Evolutionary conservation across 2,888 invertebrate species (phyloP), one percentile per base, ranked within the genome.

Genomic region (Lepidochrysops patricia): DNA sequence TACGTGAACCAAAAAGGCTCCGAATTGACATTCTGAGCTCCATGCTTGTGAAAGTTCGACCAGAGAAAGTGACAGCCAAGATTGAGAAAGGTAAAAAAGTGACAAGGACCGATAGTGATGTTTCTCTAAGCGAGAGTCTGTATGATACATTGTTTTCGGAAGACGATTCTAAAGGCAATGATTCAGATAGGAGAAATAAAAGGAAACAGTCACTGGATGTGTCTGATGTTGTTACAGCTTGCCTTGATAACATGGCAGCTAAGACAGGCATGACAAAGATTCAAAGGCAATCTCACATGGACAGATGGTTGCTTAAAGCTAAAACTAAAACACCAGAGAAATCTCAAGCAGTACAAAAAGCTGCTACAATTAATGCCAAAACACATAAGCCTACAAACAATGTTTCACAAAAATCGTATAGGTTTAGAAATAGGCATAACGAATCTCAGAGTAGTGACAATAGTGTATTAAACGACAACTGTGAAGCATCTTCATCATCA

Each of bases 21-120:
- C 89, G 94, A 64, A 83, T 92, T 49, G 86, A 91, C 49, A 82
- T 87, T 60, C 90, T 92, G 62, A 74, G 80, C 60, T 80, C 82
- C 6, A 79, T 87, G 76, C 68, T 87, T 4, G 68, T 70, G 61
- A 80, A 77, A 58, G 63, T 70, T 1, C 75, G 76, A 67, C 63
- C 66, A 13, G 61, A 58, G 2, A 84, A 80, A 74, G 67, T 61
- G 2, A 71, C 70, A 5, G 70, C 70, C 0, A 82, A 80, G 66
- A 72, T 68, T 19, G 79, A 71, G 34, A 72, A 75, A 60, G 78
- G 82, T 61, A 75, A 74, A 6, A 87, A 79, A 72, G 67, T 84
- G n/a, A 70, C 73, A 26, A 77, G 87, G 63, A 84, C 86, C 1
- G 76, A 79, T 57, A 89, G 88, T 68, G 87, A 88, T 61, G 82